phyloP scores from a whole-genome alignment of 2,888 invertebrate genomes.

The Coelogynopora nodosa region DNA sequence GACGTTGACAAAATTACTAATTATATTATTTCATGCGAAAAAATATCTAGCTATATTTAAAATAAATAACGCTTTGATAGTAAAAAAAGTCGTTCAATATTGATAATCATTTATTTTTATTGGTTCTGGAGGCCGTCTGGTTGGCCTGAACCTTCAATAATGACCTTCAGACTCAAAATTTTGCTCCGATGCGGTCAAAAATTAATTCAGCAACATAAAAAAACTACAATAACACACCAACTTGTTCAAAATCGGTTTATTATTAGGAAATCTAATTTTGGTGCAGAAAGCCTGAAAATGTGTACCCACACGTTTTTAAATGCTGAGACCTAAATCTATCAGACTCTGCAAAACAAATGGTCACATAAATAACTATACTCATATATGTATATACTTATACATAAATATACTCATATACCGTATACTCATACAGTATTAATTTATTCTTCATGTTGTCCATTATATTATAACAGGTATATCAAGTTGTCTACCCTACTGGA shows the following conservation, averaged over 20 bases:
- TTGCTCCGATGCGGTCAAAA: neutral
- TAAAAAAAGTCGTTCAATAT: neutral
- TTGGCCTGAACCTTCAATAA: neutral
- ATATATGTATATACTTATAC: no score
- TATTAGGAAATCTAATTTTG: constrained; percentile 27
- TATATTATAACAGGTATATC: neutral
- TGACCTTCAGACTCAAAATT: constrained; percentile 17
- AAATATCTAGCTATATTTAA: constrained; percentile 13
- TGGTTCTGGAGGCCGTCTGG: neutral
- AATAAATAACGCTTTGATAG: neutral
- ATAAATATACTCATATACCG: no score
- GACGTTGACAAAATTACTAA: neutral
- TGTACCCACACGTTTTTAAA: constrained; percentile 6
- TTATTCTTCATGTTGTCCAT: no score
- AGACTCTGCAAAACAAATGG: neutral
- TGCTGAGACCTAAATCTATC: neutral
- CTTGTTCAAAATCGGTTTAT: neutral
- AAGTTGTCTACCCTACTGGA: neutral
- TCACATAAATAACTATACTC: neutral
- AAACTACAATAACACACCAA: neutral
- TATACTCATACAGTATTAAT: no score
- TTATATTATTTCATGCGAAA: constrained; percentile 11
- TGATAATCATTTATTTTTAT: neutral
- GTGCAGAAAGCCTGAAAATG: neutral
- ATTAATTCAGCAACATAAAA: neutral